Base-by-base conservation (phyloP, 30 jellyfish, hydroid and myxozoan species). In the Chironex yamaguchii region DNA sequence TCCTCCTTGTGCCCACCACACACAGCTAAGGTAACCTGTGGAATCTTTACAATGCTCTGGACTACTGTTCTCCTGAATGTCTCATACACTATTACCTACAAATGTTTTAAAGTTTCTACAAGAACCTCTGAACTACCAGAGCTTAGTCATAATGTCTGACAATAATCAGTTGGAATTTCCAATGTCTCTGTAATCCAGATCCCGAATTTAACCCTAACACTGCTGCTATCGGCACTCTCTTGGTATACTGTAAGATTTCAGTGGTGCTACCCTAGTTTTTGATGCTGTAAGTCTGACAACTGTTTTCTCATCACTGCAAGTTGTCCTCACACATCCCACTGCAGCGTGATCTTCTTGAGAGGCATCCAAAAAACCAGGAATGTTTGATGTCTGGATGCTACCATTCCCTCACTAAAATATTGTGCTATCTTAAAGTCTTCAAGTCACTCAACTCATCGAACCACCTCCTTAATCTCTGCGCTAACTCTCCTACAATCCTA, bases 31-130 rank as follows among this genome's bases (percentile, higher is more conserved):
- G n/a, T n/a, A n/a, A n/a, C n/a, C n/a, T n/a, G n/a, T n/a, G n/a
- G n/a, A n/a, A n/a, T n/a, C n/a, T n/a, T n/a, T n/a, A n/a, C 74
- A 62, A 17, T 62, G 74, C 12, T 62, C 25, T 62, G 74, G 74
- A 62, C 25, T 62, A 17, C 13, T 17, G 9, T 62, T 29, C 9
- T 29, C 20, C 27, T 13, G 74, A 62, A 62, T 62, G 12, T 62
- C 34, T 29, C 74, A 29, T 17, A 62, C 34, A 17, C 74, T 62
- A 21, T 62, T 62, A n/a, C n/a, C n/a, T n/a, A n/a, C n/a, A n/a
- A n/a, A n/a, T n/a, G n/a, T n/a, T n/a, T n/a, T n/a, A n/a, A n/a
- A n/a, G 35, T n/a, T 62, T 9, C 74, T 12, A 62, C 74, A 17
- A 17, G 12, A 50, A 62, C 25, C 25, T 62, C 25, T 62, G 25